These are phyloP conservation scores for Poeciliopsis turrubarensis DNA, from an alignment of 2,113 vertebrate species.

Conservation along the genomic window DNA sequence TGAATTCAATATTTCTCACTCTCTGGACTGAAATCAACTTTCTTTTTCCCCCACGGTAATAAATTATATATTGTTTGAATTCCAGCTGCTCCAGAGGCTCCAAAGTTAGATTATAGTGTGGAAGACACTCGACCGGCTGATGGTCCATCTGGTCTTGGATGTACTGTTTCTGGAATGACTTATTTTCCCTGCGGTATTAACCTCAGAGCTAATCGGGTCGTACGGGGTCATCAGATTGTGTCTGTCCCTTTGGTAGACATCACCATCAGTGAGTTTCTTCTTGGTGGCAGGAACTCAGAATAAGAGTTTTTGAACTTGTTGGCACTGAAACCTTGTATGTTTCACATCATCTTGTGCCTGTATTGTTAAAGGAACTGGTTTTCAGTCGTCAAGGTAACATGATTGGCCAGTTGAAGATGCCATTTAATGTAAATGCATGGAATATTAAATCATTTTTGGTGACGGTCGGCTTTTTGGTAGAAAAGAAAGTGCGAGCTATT, in stretches of 20 bases:
- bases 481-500: conserved; percentile 9
- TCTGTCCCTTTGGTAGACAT: neutral
- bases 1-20: conserved; percentile 30
- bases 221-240: conserved; percentile 24
- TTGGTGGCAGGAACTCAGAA: neutral
- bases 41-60: conserved; percentile 12
- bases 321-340: neutral
- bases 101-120: conserved; percentile 18
- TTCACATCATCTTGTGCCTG: neutral
- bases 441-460: neutral
- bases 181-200: conserved; percentile 29
- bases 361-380: conserved; percentile 2
- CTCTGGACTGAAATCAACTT: conserved; percentile 17
- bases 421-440: conserved; percentile 17
- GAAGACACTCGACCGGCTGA: conserved; percentile 30
- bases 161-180: conserved; percentile 50
- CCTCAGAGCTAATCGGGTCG: conserved; percentile 13
- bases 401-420: neutral
- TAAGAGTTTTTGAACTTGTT: neutral
- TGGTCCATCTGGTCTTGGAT: conserved; percentile 30
- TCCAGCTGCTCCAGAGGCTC: conserved; percentile 55
- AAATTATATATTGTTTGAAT: conserved; percentile 37
- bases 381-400: neutral
- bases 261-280: conserved; percentile 15
- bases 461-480: neutral